These are phyloP conservation scores for Myotis vivesi DNA, from an alignment of 2,797 vertebrate species.

Conservation along the genomic window DNA sequence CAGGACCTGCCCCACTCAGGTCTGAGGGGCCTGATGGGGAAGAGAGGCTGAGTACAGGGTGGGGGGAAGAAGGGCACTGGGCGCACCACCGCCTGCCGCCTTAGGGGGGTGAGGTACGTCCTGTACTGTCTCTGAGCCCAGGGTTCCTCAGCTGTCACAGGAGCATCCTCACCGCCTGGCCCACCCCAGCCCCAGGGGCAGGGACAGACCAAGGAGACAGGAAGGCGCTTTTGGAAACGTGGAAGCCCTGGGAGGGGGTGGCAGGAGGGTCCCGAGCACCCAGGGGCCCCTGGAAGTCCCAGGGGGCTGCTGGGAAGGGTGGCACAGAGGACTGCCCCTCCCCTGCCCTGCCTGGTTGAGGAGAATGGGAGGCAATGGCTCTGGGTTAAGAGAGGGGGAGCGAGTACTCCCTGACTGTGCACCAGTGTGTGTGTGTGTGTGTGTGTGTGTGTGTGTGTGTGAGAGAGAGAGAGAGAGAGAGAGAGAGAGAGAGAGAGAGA, in stretches of 20 bases:
- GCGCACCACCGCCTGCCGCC: neutral
- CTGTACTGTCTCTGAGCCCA: constrained; percentile 25
- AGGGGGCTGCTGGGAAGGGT: constrained; percentile 16
- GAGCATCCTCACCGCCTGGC: constrained; percentile 46
- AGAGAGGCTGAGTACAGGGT: neutral
- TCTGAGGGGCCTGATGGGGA: neutral
- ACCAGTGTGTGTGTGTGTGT: neutral
- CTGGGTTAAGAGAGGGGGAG: constrained; percentile 12
- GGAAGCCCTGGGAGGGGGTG: constrained; percentile 49
- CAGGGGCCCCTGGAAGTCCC: neutral
- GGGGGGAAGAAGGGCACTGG: neutral
- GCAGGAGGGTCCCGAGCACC: constrained; percentile 64
- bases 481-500: neutral
- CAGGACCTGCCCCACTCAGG: neutral
- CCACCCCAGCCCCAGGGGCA: constrained; percentile 56
- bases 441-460: too few relatives aligned
- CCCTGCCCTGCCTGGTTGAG: constrained; percentile 45
- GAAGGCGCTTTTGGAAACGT: constrained; percentile 76
- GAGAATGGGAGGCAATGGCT: constrained; percentile 16
- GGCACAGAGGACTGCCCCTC: neutral
- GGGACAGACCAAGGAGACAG: constrained; percentile 59
- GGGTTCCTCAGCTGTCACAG: constrained; percentile 40
- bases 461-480: too few relatives aligned
- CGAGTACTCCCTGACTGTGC: neutral
- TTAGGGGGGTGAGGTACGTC: neutral